These are phyloP conservation scores for Ophioninae sp. DNA, from an alignment of 2,888 invertebrate genomes.

Conservation along the genomic window DNA sequence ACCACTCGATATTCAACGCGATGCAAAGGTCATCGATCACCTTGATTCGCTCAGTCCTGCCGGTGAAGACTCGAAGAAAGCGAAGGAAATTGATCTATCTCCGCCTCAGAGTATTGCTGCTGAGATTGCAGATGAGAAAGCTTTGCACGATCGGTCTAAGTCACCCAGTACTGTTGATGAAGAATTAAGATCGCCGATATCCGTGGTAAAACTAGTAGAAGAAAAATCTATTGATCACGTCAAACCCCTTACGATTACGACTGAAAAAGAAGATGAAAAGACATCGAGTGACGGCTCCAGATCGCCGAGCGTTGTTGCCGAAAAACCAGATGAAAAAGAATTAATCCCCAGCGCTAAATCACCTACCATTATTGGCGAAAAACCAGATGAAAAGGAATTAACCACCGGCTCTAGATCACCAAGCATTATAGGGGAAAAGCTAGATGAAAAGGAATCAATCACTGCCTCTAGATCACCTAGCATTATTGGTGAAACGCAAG, in stretches of 20 bases:
- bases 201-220: background rate
- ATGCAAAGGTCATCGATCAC: constrained; percentile 17
- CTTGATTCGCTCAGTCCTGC: constrained; percentile 27
- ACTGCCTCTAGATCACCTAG: constrained; percentile 56
- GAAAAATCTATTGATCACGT: constrained; percentile 1
- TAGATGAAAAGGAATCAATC: background rate
- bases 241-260: constrained; percentile 26
- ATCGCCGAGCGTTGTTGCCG: constrained; percentile 31
- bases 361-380: constrained; percentile 11
- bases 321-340: constrained; percentile 18
- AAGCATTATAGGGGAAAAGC: constrained; percentile 29
- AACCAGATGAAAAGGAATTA: constrained; percentile 46
- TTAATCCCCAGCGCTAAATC: background rate
- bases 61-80: background rate
- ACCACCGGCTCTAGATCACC: constrained; percentile 47
- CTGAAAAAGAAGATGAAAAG: constrained; percentile 44
- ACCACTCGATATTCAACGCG: constrained; percentile 52
- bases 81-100: background rate
- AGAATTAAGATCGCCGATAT: background rate
- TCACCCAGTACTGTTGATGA: constrained; percentile 53
- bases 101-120: background rate
- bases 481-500: constrained; percentile 31
- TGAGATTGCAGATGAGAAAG: constrained; percentile 39
- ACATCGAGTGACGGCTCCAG: constrained; percentile 3
- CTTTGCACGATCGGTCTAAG: constrained; percentile 43